Percentiles rank a stretch among this genome's conserved stretches.
These are phyloP conservation scores for Cenopis cana DNA, from an alignment of 2,888 invertebrate species.

Conservation along the genomic window DNA sequence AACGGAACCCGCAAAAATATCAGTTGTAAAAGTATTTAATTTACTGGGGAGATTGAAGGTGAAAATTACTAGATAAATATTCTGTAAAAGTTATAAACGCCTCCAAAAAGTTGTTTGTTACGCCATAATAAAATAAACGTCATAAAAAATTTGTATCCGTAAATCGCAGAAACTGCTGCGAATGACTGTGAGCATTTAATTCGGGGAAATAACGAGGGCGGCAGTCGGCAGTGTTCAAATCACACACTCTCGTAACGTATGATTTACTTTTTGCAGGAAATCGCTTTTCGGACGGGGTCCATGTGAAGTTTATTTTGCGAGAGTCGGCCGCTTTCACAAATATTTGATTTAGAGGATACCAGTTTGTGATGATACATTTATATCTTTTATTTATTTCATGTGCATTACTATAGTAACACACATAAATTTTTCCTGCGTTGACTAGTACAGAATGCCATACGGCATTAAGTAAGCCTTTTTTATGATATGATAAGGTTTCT, in stretches of 20 bases:
- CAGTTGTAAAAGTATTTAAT: background rate
- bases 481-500: too few relatives aligned
- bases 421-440: too few relatives aligned
- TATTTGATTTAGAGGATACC: slow-evolving; percentile 1
- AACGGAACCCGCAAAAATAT: too few relatives aligned
- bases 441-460: too few relatives aligned
- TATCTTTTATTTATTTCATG: slow-evolving; percentile 28
- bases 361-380: background rate
- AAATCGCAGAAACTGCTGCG: slow-evolving; percentile 38
- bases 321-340: background rate
- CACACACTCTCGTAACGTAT: slow-evolving; percentile 13
- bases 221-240: slow-evolving; percentile 13
- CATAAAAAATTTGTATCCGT: slow-evolving; percentile 15
- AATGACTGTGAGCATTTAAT: slow-evolving; percentile 43
- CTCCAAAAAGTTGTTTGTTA: background rate
- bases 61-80: background rate
- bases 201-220: slow-evolving; percentile 37
- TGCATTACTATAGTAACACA: too few relatives aligned
- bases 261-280: slow-evolving; percentile 1
- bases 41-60: background rate
- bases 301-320: slow-evolving; percentile 9
- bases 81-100: background rate
- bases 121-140: background rate
- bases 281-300: background rate
- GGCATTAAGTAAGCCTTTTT: too few relatives aligned